These are phyloP conservation scores for Panulirus ornatus DNA, from an alignment of 1,140 invertebrate species.

Conservation along the genomic window DNA sequence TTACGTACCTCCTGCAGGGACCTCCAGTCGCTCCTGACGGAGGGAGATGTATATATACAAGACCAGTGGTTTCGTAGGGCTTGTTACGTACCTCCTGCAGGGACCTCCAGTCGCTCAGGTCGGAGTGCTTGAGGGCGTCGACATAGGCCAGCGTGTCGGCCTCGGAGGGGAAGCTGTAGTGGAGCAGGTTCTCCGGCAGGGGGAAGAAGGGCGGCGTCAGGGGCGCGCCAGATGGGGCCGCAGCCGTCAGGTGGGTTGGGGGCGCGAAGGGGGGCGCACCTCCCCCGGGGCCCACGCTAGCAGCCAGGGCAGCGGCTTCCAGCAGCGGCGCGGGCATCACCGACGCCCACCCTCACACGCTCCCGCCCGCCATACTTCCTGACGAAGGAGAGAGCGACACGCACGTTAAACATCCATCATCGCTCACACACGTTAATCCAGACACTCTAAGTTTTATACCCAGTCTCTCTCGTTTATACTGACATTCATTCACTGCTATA, in stretches of 20 bases:
- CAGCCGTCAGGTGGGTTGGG: background rate
- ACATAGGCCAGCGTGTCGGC: slow-evolving; percentile 74
- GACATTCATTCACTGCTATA: background rate
- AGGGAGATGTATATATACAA: too few relatives aligned
- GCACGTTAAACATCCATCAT: background rate
- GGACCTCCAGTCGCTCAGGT: slow-evolving; percentile 74
- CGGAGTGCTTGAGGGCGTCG: slow-evolving; percentile 74
- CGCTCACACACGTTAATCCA: background rate
- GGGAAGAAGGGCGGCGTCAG: background rate
- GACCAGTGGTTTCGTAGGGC: background rate
- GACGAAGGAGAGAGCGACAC: background rate
- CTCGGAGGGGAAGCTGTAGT: slow-evolving; percentile 70
- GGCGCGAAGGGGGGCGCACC: background rate
- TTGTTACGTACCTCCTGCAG: slow-evolving; percentile 67
- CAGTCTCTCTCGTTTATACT: background rate
- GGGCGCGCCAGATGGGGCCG: background rate
- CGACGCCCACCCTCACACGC: slow-evolving; percentile 17
- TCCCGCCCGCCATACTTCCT: slow-evolving; percentile 23
- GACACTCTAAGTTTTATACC: background rate
- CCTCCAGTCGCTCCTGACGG: too few relatives aligned
- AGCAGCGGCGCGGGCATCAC: slow-evolving; percentile 42
- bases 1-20: too few relatives aligned
- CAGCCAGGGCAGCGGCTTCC: slow-evolving; percentile 6
- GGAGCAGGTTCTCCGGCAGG: slow-evolving; percentile 55
- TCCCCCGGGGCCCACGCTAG: background rate